These are phyloP conservation scores for Typhlichthys eigenmanni DNA, from an alignment of 2,797 vertebrate species.

Conservation along the genomic window DNA sequence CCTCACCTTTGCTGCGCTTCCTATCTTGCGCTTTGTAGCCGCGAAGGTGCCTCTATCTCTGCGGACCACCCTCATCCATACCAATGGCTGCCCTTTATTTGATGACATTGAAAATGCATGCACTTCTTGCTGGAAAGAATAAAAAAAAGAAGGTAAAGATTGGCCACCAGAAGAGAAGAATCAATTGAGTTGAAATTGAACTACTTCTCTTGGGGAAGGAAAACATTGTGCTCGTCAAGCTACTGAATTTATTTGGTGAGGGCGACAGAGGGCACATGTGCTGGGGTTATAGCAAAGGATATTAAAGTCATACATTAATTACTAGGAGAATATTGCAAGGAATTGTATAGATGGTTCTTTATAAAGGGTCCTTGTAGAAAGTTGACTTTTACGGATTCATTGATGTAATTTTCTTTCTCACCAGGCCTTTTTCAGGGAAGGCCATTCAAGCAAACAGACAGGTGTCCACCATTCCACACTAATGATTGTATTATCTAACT, in stretches of 20 bases:
- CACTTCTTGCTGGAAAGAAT: slow-evolving; percentile 50
- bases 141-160: slow-evolving; percentile 56
- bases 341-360: slow-evolving; percentile 36
- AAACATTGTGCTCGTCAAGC: slow-evolving; percentile 69
- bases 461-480: slow-evolving; percentile 35
- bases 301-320: slow-evolving; percentile 70
- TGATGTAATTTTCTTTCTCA: slow-evolving; percentile 30
- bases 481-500: slow-evolving; percentile 50
- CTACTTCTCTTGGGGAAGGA: slow-evolving; percentile 68
- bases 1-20: slow-evolving; percentile 40
- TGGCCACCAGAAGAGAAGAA: slow-evolving; percentile 64
- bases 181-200: slow-evolving; percentile 79
- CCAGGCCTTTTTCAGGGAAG: slow-evolving; percentile 27
- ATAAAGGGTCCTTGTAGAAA: slow-evolving; percentile 32
- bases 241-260: slow-evolving; percentile 65
- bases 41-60: slow-evolving; percentile 64
- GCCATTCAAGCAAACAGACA: slow-evolving; percentile 34
- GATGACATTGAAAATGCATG: slow-evolving; percentile 75
- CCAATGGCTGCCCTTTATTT: slow-evolving; percentile 76
- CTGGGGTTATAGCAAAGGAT: slow-evolving; percentile 52
- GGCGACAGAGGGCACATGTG: slow-evolving; percentile 42
- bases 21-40: slow-evolving; percentile 56
- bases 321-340: slow-evolving; percentile 41
- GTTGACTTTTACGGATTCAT: slow-evolving; percentile 30
- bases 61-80: slow-evolving; percentile 66